phyloP scores from a whole-genome alignment of 2,888 invertebrate genomes.

The Lumbricus terrestris region DNA sequence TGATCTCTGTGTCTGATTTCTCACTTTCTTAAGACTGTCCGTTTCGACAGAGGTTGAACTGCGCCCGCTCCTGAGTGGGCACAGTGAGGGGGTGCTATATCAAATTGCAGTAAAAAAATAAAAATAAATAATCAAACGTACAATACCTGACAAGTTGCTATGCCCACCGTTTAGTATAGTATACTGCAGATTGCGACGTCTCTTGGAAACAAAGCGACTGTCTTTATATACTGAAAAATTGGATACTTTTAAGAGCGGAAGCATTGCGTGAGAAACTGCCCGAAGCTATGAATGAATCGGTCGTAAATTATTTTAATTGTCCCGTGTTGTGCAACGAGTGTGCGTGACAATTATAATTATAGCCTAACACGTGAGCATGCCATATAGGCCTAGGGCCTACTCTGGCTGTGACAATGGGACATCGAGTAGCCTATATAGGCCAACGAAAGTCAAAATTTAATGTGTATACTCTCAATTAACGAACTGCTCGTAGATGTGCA shows the following conservation, averaged over 20 bases:
- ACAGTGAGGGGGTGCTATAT: too few relatives aligned
- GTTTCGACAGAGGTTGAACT: too few relatives aligned
- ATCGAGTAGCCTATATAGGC: too few relatives aligned
- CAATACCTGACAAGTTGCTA: neutral
- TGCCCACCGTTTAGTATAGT: neutral
- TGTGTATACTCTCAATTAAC: neutral
- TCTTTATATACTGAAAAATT: neutral
- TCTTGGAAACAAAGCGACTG: neutral
- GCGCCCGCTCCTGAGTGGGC: too few relatives aligned
- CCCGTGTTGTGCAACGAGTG: neutral
- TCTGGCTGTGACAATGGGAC: neutral
- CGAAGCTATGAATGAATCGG: neutral
- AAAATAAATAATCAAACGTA: too few relatives aligned
- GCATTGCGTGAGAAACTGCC: neutral
- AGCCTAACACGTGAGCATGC: neutral
- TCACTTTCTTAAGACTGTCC: too few relatives aligned
- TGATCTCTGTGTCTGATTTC: too few relatives aligned
- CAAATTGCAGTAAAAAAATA: too few relatives aligned
- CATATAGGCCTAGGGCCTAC: too few relatives aligned
- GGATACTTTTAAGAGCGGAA: neutral
- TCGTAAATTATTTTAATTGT: neutral
- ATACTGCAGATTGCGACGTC: too few relatives aligned
- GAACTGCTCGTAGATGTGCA: neutral
- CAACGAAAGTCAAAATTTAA: neutral
- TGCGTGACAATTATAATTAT: neutral